A percentile compares a stretch with the other conserved stretches of the same genome.
Evolutionary conservation across 2,113 vertebrate species (phyloP).

Genomic region (Danionella cerebrum): DNA sequence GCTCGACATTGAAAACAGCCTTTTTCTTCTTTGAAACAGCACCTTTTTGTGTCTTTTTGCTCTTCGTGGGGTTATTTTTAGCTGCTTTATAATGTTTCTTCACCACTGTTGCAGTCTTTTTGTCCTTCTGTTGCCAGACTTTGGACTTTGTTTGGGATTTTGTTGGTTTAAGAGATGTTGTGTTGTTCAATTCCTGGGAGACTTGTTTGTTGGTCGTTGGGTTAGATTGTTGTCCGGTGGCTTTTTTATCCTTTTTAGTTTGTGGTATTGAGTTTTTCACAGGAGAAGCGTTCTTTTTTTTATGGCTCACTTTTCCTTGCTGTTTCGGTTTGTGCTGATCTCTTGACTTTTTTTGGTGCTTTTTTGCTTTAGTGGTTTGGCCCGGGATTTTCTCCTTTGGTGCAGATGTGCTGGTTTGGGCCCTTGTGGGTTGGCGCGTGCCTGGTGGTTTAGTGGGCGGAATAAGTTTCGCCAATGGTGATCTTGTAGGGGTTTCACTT

Average conservation of each 20-base stretch:
- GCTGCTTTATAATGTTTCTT: neutral
- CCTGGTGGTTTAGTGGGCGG: constrained; percentile 40
- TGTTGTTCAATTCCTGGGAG: neutral
- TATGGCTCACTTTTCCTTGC: neutral
- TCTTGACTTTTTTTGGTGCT: constrained; percentile 7
- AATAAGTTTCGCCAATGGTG: constrained; percentile 51
- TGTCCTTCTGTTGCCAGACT: neutral
- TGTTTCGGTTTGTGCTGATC: constrained; percentile 17
- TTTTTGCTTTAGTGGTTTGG: neutral
- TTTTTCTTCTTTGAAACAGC: neutral
- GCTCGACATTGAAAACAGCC: neutral
- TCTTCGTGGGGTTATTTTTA: neutral
- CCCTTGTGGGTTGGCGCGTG: constrained; percentile 18
- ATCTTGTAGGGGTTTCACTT: constrained; percentile 56
- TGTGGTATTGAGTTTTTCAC: constrained; percentile 15
- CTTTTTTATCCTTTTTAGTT: constrained; percentile 26
- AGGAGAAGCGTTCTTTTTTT: constrained; percentile 13
- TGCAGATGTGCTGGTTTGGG: neutral
- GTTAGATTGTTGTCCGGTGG: neutral
- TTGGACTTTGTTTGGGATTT: neutral
- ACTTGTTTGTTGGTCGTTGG: neutral
- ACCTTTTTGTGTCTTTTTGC: constrained; percentile 1
- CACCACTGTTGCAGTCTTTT: neutral
- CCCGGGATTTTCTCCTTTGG: neutral
- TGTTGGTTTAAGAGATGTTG: no score